Evolutionary conservation across 2,888 invertebrate genomes (phyloP).

Genomic region (Panopea generosa): DNA sequence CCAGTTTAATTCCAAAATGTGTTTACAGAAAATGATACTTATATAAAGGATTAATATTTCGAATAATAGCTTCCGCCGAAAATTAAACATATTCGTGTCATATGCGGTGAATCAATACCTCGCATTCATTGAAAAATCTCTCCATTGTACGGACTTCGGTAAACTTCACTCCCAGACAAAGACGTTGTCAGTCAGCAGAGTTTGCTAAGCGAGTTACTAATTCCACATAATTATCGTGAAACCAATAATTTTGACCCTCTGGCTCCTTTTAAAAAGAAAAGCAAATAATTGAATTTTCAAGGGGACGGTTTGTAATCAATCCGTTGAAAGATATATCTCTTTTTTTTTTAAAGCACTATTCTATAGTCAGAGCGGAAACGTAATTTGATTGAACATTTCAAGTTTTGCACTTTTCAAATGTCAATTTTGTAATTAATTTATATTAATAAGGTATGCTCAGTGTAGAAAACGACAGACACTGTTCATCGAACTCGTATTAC

Average conservation of each 20-base stretch:
- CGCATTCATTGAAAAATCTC: constrained; percentile 9
- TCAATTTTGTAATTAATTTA: too few species aligned
- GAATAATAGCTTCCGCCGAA: constrained; percentile 41
- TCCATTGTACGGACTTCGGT: constrained; percentile 31
- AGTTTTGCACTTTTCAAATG: too few species aligned
- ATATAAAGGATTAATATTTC: constrained; percentile 20
- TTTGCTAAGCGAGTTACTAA: constrained; percentile 18
- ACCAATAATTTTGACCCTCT: constrained; percentile 24
- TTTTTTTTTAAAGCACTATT: neutral
- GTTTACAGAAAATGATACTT: constrained; percentile 54
- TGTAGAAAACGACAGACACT: too few species aligned
- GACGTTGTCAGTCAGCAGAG: constrained; percentile 26
- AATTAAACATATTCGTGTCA: constrained; percentile 51
- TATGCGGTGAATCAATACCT: constrained; percentile 16
- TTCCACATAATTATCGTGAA: constrained; percentile 22
- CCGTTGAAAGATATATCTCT: neutral
- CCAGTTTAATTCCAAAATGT: too few species aligned
- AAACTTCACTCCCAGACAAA: constrained; percentile 50
- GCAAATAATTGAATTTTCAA: constrained; percentile 8
- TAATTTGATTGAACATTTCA: neutral
- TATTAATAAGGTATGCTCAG: too few species aligned
- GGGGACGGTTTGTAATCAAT: neutral
- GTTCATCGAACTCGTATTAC: too few species aligned
- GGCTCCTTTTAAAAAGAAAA: constrained; percentile 11
- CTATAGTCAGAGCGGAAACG: neutral